Conservation (phyloP, 2,797 vertebrate species). For the Manis crassicaudata region DNA sequence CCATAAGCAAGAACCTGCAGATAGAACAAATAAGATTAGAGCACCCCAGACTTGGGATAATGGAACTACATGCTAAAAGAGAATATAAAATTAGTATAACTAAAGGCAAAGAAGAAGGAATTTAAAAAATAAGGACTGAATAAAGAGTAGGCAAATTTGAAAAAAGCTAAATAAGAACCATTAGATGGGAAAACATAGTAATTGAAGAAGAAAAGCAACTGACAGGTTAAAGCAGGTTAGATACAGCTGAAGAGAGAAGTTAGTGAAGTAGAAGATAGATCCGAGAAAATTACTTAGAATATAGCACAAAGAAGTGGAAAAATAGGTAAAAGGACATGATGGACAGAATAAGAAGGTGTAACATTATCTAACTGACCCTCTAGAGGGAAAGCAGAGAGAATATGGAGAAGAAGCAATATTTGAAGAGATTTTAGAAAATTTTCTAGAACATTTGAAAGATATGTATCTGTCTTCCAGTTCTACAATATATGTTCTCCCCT, state of each 20-base stretch:
- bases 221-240: background rate
- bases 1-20: background rate
- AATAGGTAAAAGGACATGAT: background rate
- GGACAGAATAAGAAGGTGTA: background rate
- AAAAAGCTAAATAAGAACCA: background rate
- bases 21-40: background rate
- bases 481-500: background rate
- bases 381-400: background rate
- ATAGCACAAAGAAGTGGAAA: background rate
- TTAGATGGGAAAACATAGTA: background rate
- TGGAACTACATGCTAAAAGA: background rate
- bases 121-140: background rate
- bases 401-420: background rate
- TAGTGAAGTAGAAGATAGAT: background rate
- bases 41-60: background rate
- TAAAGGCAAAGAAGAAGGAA: background rate
- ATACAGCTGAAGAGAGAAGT: background rate
- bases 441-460: background rate
- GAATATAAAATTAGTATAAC: background rate
- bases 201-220: background rate
- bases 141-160: background rate
- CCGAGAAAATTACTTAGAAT: background rate
- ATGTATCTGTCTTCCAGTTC: background rate
- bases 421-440: background rate
- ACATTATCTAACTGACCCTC: background rate